A percentile compares a stretch with the other conserved stretches of the same genome.
phyloP scores from a whole-genome alignment of 53 echinoderm and acorn worm genomes.

The Henricia sp. region DNA sequence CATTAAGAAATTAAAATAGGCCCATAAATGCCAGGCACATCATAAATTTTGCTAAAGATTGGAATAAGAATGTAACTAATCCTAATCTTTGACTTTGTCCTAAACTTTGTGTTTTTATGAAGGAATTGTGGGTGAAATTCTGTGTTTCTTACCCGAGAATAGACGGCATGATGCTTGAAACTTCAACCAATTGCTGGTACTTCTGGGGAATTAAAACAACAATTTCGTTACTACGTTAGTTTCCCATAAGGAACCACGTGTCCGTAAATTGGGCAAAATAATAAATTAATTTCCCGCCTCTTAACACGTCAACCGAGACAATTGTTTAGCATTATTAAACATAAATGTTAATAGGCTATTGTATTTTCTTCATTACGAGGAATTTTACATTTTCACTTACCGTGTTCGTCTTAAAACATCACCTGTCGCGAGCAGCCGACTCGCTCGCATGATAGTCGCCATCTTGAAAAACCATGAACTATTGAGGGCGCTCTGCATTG shows the following conservation, averaged over 20 bases:
- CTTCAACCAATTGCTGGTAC: constrained; percentile 1
- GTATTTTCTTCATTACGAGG: background rate
- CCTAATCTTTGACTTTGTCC: too few species aligned
- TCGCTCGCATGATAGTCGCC: constrained; percentile 51
- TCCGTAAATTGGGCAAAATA: background rate
- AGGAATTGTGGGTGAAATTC: too few species aligned
- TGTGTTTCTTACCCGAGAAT: constrained; percentile 33
- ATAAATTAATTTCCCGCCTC: background rate
- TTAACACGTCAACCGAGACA: background rate
- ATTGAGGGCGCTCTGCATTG: constrained; percentile 29
- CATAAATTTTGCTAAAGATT: too few species aligned
- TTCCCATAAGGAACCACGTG: background rate
- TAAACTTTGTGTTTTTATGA: too few species aligned
- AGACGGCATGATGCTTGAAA: constrained; percentile 14
- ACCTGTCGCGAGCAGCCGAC: constrained; percentile 42
- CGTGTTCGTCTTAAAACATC: constrained; percentile 32
- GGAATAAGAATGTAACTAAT: too few species aligned
- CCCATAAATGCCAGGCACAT: too few species aligned
- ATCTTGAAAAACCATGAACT: constrained; percentile 2
- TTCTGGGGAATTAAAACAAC: background rate
- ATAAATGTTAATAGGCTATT: background rate
- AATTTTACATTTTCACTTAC: background rate
- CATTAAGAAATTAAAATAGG: too few species aligned
- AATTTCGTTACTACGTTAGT: background rate
- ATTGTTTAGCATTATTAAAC: background rate